Evolutionary conservation across 2,888 invertebrate species (phyloP).

Genomic region (Lottia scabra): DNA sequence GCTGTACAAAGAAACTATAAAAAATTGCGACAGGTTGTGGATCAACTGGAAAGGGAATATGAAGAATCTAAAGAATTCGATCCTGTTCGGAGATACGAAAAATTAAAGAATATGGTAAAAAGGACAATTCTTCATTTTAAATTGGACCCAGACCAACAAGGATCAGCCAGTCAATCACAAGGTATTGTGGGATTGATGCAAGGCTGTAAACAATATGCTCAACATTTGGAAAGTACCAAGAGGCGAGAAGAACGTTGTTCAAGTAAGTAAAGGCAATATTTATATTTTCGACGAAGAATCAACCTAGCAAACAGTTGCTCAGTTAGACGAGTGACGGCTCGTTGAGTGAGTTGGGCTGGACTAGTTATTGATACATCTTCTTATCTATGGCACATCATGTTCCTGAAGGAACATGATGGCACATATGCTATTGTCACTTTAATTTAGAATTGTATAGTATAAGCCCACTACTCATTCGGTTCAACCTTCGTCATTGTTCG

Average conservation of each 20-base stretch:
- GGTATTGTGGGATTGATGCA: slow-evolving; percentile 44
- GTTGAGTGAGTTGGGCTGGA: too few species aligned
- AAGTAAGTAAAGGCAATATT: slow-evolving; percentile 39
- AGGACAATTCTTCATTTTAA: slow-evolving; percentile 60
- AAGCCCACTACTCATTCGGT: too few species aligned
- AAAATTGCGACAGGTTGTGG: slow-evolving; percentile 53
- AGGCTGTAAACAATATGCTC: slow-evolving; percentile 43
- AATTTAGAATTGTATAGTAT: too few species aligned
- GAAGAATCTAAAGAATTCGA: slow-evolving; percentile 92
- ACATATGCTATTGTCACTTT: too few species aligned
- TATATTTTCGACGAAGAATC: neutral
- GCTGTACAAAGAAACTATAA: slow-evolving; percentile 56
- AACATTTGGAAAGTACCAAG: slow-evolving; percentile 49
- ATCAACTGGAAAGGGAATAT: slow-evolving; percentile 79
- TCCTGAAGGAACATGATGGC: too few species aligned
- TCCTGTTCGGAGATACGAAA: slow-evolving; percentile 92
- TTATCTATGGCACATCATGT: too few species aligned
- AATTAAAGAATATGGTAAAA: slow-evolving; percentile 97
- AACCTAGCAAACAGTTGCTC: too few species aligned
- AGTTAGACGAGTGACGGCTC: too few species aligned
- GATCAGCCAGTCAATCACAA: slow-evolving; percentile 19
- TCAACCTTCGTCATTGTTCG: too few species aligned
- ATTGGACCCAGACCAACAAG: slow-evolving; percentile 49
- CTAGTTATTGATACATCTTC: too few species aligned
- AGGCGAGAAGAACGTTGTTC: slow-evolving; percentile 51